Percentiles rank a stretch among this genome's conserved stretches.
Conservation (phyloP, 2,113 vertebrate species). For the Gyps fulvus region DNA sequence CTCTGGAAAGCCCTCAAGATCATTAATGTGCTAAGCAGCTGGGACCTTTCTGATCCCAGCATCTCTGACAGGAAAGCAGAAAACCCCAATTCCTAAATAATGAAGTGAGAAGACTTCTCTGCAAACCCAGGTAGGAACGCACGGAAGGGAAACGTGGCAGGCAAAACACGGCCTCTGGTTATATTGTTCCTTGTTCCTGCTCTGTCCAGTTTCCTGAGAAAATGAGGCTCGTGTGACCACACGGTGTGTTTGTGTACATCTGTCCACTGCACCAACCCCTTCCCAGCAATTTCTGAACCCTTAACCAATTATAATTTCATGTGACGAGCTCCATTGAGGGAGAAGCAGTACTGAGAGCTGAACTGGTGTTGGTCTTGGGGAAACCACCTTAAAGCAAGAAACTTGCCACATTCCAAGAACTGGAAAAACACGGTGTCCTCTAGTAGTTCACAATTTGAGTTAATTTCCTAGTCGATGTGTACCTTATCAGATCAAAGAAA, state of each 20-base stretch:
- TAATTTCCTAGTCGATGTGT: background rate
- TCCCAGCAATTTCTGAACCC: background rate
- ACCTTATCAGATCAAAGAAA: background rate
- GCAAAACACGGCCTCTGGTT: background rate
- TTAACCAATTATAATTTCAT: background rate
- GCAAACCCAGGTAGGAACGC: background rate
- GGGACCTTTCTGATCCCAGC: background rate
- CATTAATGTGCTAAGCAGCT: background rate
- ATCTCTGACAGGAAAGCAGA: background rate
- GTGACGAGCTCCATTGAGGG: background rate
- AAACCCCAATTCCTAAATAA: background rate
- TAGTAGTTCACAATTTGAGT: background rate
- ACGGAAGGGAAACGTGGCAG: fast-evolving
- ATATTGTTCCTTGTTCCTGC: background rate
- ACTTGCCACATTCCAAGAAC: background rate
- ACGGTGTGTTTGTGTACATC: fast-evolving
- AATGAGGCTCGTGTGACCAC: background rate
- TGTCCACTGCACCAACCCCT: background rate
- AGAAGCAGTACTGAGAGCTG: background rate
- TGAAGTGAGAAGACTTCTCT: background rate
- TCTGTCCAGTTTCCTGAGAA: background rate
- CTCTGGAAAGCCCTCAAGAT: background rate
- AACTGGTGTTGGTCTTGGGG: background rate
- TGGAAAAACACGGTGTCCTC: background rate
- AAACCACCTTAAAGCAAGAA: background rate